Evolutionary conservation across 2,113 vertebrate genomes (phyloP), one percentile per base, ranked within the genome.

Genomic region (Gorsachius goisagi): DNA sequence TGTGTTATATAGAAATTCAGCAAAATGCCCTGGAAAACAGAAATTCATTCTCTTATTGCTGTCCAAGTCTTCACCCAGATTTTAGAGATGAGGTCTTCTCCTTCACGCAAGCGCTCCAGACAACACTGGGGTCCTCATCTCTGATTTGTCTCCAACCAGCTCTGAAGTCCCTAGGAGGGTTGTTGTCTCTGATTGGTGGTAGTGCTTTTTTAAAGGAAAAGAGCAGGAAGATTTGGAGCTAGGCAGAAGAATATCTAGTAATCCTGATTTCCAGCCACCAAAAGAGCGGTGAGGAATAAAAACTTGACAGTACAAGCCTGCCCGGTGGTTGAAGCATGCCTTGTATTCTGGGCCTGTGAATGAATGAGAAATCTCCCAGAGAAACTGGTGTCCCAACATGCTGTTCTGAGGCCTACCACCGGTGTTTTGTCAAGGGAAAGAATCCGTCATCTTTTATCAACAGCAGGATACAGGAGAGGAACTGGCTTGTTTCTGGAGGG

Each of bases 291-390:
- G 47, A 96, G 27, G 60, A 89, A 89, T 32, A 50, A 76, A 66
- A 91, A 88, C 35, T 67, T 89, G 90, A 86, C 88, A 75, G 68
- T 30, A 78, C 76, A 78, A 86, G 83, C 60, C 52, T 92, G 83
- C 37, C 64, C 33, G 14, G 76, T 23, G 27, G 45, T 20, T 83
- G 82, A 12, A 83, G 39, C 72, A 78, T 6, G 1, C 60, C 2
- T 1, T 67, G 73, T 37, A 37, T 47, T n/a, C 63, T 9, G 1
- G 52, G 60, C 24, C 79, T 80, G 83, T n/a, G 88, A 94, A 94
- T 71, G 78, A 90, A 88, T 77, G 79, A 88, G 82, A 92, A 90
- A 92, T 33, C 90, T 90, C 88, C 55, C 15, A 6, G 60, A 85
- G 80, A 79, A 95, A 41, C 76, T 89, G 52, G 23, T 47, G 56